Base-by-base conservation (phyloP, 2,888 invertebrate genomes). In the Hyppa rectilinea region DNA sequence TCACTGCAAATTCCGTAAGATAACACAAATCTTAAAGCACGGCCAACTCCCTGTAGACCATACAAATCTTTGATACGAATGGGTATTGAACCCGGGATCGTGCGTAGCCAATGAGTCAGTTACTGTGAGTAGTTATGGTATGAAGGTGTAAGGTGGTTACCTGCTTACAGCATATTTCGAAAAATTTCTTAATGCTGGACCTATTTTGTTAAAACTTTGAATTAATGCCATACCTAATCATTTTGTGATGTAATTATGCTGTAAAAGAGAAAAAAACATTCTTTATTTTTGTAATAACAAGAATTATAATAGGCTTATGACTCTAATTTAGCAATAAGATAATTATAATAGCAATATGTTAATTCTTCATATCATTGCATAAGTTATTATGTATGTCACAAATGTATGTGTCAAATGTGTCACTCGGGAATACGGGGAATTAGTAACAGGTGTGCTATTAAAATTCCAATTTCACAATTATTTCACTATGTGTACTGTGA, bases 391-490 rank as follows among this genome's bases (percentile, higher is more conserved):
- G 43, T n/a, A 4, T 10, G 23, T 34, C 5, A 3, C 10, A 29
- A 20, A 43, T 40, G 12, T 29, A 4, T 23, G 31, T 38, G n/a
- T 14, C 38, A 49, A 23, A 36, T 20, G 36, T 50, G 36, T 34
- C n/a, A 31, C 50, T 20, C 26, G 31, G 38, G 3, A 52, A 45
- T 38, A 45, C 17, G 12, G 26, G 23, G 17, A n/a, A 63, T 31
- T 45, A 31, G 9, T 72, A 38, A 26, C 38, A 61, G 50, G 50
- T 53, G 34, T 40, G 20, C 3, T 38, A 10, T 7, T 53, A 12
- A 36, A 29, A 6, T 71, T 52, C 26, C 31, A 20, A 71, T 52
- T 45, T 31, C 20, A 36, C 50, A 31, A 60, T 52, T 38, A 20
- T 36, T 53, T 5, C 50, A 12, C 23, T 17, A 43, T 34, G 49